phyloP scores from a whole-genome alignment of 2,113 vertebrate species.

The Pedetes capensis region DNA sequence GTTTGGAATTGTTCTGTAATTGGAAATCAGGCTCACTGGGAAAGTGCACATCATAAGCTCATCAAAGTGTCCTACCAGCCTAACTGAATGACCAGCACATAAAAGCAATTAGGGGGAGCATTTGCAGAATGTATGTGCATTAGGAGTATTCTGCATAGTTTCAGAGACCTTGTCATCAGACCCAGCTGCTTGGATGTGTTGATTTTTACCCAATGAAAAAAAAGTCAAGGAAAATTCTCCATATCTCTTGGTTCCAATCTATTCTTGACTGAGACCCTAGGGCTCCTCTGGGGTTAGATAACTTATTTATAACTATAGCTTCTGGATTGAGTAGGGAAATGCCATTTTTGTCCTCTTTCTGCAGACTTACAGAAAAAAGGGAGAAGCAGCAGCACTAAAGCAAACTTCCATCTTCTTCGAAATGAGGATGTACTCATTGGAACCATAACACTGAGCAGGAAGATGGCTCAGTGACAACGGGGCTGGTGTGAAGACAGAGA shows the following conservation, averaged over 20 bases:
- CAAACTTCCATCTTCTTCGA: background rate
- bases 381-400: background rate
- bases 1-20: conserved; percentile 45
- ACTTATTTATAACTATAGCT: conserved; percentile 37
- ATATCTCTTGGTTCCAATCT: background rate
- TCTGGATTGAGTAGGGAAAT: background rate
- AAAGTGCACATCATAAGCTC: background rate
- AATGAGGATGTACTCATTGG: background rate
- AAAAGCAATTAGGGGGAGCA: background rate
- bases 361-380: background rate
- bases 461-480: background rate
- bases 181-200: background rate
- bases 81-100: conserved; percentile 11
- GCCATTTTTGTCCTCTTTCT: background rate
- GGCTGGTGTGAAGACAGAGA: background rate
- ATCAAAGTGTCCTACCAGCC: background rate
- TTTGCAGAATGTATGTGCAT: conserved; percentile 34
- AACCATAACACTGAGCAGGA: background rate
- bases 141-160: conserved; percentile 10
- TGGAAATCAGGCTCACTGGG: conserved; percentile 28
- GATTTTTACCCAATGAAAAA: background rate
- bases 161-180: conserved; percentile 13
- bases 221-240: background rate
- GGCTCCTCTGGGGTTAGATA: background rate
- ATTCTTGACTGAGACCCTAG: background rate